Evolutionary conservation across 2,113 vertebrate species (phyloP).

Genomic region (Triplophysa rosa): DNA sequence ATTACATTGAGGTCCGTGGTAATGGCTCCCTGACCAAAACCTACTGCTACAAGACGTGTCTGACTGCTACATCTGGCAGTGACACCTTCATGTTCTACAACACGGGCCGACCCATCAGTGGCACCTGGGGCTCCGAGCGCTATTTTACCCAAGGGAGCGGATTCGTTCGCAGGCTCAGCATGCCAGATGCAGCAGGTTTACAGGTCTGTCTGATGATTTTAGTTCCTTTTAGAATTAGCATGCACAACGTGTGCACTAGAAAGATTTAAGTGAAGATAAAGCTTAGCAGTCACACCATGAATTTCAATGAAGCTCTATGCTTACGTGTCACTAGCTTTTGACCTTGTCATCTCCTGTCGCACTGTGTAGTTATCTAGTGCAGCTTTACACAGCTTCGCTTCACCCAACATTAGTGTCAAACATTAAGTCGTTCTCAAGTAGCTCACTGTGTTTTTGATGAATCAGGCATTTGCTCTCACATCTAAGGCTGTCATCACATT

Average conservation of each 20-base stretch:
- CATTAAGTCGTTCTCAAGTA: slow-evolving; percentile 36
- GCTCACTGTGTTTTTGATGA: slow-evolving; percentile 32
- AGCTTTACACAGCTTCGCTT: slow-evolving; percentile 39
- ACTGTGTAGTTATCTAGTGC: slow-evolving; percentile 19
- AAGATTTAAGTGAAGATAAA: neutral
- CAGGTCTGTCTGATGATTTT: slow-evolving; percentile 66
- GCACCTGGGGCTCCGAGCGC: slow-evolving; percentile 86
- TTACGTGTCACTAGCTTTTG: slow-evolving; percentile 16
- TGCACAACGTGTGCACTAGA: neutral
- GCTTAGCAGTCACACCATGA: neutral
- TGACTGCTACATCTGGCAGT: slow-evolving; percentile 93
- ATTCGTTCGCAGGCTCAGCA: slow-evolving; percentile 87
- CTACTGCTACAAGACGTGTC: slow-evolving; percentile 97
- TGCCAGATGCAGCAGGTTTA: slow-evolving; percentile 77
- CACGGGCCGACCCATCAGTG: slow-evolving; percentile 88
- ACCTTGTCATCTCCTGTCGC: slow-evolving; percentile 25
- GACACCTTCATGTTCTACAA: slow-evolving; percentile 99
- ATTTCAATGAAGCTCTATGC: neutral
- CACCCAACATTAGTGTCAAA: slow-evolving; percentile 40
- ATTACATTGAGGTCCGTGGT: slow-evolving; percentile 95
- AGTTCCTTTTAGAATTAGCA: neutral
- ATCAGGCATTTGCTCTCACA: slow-evolving; percentile 34
- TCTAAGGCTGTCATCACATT: slow-evolving; percentile 32
- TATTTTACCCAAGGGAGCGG: slow-evolving; percentile 91
- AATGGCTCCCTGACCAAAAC: slow-evolving; percentile 97